Evolutionary conservation across 2,797 vertebrate species (phyloP).

Genomic region (Lemur catta): DNA sequence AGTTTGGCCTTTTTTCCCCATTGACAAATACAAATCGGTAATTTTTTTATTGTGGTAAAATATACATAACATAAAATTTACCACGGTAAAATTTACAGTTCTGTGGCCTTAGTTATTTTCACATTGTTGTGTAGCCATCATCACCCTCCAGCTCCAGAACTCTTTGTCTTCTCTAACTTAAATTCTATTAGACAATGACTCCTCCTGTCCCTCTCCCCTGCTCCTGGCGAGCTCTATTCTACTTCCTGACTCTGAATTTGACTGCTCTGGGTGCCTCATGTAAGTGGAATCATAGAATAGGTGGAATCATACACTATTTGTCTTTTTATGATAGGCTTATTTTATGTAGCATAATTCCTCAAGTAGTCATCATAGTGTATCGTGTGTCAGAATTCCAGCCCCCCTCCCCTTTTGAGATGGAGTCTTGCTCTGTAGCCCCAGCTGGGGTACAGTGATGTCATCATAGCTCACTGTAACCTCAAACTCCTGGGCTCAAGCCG

Average conservation of each 20-base stretch:
- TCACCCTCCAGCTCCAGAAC: neutral
- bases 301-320: neutral
- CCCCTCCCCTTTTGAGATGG: too few species aligned
- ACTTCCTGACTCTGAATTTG: neutral
- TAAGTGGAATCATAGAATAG: neutral
- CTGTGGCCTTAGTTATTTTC: neutral
- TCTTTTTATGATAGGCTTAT: neutral
- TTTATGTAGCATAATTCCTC: neutral
- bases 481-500: too few species aligned
- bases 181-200: neutral
- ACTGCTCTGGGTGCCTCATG: neutral
- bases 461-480: too few species aligned
- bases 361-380: too few species aligned
- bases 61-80: neutral
- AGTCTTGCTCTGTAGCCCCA: too few species aligned
- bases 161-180: neutral
- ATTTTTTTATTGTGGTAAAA: neutral
- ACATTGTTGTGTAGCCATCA: neutral
- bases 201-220: neutral
- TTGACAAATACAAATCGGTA: neutral
- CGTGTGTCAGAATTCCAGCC: neutral
- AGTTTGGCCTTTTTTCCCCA: too few species aligned
- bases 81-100: neutral
- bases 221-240: neutral
- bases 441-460: too few species aligned